phyloP scores from a whole-genome alignment of 2,797 vertebrate species.

The Chelonia mydas region DNA sequence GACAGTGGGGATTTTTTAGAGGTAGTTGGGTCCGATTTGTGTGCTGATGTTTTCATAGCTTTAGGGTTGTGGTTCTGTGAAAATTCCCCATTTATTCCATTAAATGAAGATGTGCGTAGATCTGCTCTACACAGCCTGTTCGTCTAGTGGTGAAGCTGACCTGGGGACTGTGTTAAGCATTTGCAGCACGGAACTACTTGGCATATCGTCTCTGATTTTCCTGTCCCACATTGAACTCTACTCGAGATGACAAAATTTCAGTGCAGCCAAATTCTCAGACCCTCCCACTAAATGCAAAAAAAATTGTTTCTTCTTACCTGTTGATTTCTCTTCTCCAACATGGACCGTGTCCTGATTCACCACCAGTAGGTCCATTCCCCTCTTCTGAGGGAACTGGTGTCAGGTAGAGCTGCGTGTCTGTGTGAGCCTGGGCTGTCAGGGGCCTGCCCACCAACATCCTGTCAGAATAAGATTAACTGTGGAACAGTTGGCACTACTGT shows the following conservation, averaged over 20 bases:
- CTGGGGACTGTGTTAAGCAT: background rate
- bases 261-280: background rate
- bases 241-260: background rate
- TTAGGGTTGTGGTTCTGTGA: background rate
- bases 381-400: background rate
- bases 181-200: background rate
- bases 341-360: background rate
- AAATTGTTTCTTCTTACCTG: background rate
- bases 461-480: background rate
- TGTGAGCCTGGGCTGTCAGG: background rate
- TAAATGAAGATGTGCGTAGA: background rate
- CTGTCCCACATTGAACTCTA: background rate
- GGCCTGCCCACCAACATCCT: background rate
- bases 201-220: background rate
- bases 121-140: background rate
- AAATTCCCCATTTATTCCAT: background rate
- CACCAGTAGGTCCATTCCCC: background rate
- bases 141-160: background rate
- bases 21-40: slow-evolving; percentile 22
- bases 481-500: background rate
- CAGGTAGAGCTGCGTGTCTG: background rate
- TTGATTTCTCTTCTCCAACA: background rate
- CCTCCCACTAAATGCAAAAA: background rate
- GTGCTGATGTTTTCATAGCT: background rate
- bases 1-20: slow-evolving; percentile 34